Percentiles rank a stretch among this genome's conserved stretches.
phyloP scores from a whole-genome alignment of 1,140 invertebrate genomes.

The Bathynomus jamesi region DNA sequence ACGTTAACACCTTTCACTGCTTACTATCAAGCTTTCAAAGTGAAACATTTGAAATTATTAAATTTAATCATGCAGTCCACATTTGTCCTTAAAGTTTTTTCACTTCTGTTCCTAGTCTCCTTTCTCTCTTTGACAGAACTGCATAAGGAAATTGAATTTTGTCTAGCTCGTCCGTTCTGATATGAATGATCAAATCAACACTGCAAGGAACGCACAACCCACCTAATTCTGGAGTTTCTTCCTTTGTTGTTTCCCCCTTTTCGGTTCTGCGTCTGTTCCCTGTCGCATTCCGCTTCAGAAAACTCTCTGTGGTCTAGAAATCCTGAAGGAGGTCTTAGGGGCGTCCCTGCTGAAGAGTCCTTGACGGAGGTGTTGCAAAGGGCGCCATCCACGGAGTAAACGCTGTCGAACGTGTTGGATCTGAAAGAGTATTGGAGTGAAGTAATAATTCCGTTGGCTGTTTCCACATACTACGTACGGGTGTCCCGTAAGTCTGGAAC shows the following conservation, averaged over 20 bases:
- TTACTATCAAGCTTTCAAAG: neutral
- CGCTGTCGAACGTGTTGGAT: slow-evolving; percentile 8
- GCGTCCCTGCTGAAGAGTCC: neutral
- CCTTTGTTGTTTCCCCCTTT: neutral
- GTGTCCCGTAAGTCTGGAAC: no score
- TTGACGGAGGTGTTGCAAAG: neutral
- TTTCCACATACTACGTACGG: no score
- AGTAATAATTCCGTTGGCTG: neutral
- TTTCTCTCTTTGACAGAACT: no score
- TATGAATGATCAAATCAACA: neutral
- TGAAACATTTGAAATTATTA: neutral
- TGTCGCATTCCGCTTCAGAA: slow-evolving; percentile 9
- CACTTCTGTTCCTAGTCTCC: no score
- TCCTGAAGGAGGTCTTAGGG: slow-evolving; percentile 6
- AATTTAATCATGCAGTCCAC: neutral
- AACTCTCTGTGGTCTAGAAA: slow-evolving; percentile 6
- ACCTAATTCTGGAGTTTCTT: slow-evolving; percentile 5
- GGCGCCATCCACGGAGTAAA: slow-evolving; percentile 15
- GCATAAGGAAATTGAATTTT: neutral
- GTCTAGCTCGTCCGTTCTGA: neutral
- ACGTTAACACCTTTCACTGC: no score
- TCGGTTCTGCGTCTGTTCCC: neutral
- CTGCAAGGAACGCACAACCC: neutral
- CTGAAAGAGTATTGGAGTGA: neutral
- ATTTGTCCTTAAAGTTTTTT: neutral